phyloP scores from a whole-genome alignment of 2,797 vertebrate genomes.

The Anguilla marmorata region DNA sequence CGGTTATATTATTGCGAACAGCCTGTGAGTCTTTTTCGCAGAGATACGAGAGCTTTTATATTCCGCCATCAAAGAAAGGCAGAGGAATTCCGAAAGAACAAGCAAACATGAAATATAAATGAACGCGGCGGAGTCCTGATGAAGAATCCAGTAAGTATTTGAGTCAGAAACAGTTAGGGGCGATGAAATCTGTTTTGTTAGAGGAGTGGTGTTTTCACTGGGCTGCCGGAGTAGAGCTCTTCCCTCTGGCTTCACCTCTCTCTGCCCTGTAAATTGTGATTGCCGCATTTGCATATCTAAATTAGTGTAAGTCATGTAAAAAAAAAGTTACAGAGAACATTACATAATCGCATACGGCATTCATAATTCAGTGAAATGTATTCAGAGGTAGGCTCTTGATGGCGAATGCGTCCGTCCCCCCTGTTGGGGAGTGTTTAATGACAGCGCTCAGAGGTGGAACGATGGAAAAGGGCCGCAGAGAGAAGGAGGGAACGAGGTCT shows the following conservation, averaged over 20 bases:
- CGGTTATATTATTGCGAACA: constrained; percentile 55
- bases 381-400: not conserved
- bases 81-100: constrained; percentile 75
- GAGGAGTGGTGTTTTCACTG: constrained; percentile 71
- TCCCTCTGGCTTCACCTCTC: not conserved
- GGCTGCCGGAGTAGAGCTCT: constrained; percentile 27
- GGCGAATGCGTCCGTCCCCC: not conserved
- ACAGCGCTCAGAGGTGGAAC: constrained; percentile 46
- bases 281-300: constrained; percentile 64
- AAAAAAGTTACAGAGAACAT: constrained; percentile 61
- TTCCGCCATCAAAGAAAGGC: constrained; percentile 76
- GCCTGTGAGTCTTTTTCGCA: constrained; percentile 76
- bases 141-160: constrained; percentile 75
- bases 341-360: constrained; percentile 41
- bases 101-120: constrained; percentile 79
- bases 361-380: not conserved
- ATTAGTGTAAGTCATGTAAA: constrained; percentile 69
- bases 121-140: constrained; percentile 76
- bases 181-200: constrained; percentile 77
- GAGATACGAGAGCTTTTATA: constrained; percentile 68
- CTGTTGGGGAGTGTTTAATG: constrained; percentile 60
- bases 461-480: not conserved
- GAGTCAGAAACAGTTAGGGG: constrained; percentile 76
- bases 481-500: not conserved
- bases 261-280: constrained; percentile 52